Evolutionary conservation across 2,888 invertebrate species (phyloP), one percentile per base, ranked within the genome.

Genomic region (Orthosia incerta): DNA sequence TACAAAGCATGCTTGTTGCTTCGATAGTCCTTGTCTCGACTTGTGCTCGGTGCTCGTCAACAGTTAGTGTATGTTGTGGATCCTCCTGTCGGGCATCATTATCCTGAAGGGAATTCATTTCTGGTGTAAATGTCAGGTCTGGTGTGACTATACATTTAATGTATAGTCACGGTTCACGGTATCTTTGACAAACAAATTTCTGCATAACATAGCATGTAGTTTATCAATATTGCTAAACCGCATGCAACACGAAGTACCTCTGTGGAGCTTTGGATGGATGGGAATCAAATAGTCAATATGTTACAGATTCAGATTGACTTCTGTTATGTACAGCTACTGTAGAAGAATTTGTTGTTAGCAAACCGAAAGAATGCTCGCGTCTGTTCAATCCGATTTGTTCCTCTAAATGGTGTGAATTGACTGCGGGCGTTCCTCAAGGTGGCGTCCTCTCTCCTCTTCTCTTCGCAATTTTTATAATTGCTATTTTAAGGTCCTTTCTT

Each of bases 321-420:
- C 56, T 60, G 16, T 46, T 60, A 46, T 60, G 60, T 13, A 59
- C 59, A 20, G 39, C 45, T 46, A 60, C 45, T 60, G 45, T 57
- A 13, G 26, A 31, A 60, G 46, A 60, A 60, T 60, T 60, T 20
- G 5, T 60, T 46, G 60, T 46, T 31, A 57, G 13, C 31, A 57
- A 60, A 46, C n/a, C 60, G n/a, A 60, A 60, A 60, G 45, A 45
- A 60, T 46, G 46, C 45, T 59, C 20, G n/a, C n/a, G n/a, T n/a
- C n/a, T n/a, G n/a, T n/a, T n/a, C n/a, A n/a, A n/a, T n/a, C n/a
- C n/a, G n/a, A n/a, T n/a, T n/a, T n/a, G n/a, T n/a, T n/a, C n/a
- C n/a, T n/a, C n/a, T n/a, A n/a, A n/a, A n/a, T n/a, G n/a, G n/a
- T n/a, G n/a, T n/a, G n/a, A n/a, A n/a, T n/a, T n/a, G n/a, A n/a